These are phyloP conservation scores for Tamandua tetradactyla DNA, from an alignment of 2,797 vertebrate species.

Conservation along the genomic window DNA sequence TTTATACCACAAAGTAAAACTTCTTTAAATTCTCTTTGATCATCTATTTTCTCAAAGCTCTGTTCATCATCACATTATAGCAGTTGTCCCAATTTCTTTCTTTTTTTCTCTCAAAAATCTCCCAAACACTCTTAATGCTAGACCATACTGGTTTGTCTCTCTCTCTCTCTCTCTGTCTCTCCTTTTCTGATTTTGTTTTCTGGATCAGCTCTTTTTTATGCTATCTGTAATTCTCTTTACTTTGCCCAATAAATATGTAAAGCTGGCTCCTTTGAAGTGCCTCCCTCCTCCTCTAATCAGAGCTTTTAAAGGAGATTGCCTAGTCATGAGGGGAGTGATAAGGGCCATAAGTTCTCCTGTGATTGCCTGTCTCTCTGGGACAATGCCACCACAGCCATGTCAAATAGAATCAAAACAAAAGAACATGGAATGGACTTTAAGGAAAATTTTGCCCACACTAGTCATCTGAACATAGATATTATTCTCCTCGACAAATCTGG, in stretches of 20 bases:
- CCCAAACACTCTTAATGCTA: background rate
- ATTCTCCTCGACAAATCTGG: too few species aligned
- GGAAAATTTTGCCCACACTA: too few species aligned
- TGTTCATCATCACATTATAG: background rate
- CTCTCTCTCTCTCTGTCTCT: background rate
- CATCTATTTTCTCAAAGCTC: background rate
- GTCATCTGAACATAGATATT: too few species aligned
- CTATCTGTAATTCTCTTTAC: background rate
- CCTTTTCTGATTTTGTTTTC: background rate
- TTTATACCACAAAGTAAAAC: background rate
- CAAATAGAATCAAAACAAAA: too few species aligned
- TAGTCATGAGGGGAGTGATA: too few species aligned
- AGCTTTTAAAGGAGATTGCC: too few species aligned
- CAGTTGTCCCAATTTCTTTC: background rate
- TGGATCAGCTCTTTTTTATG: background rate
- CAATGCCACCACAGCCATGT: too few species aligned
- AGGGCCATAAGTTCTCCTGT: too few species aligned
- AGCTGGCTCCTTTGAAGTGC: too few species aligned
- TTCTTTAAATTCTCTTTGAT: background rate
- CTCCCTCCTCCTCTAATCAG: too few species aligned
- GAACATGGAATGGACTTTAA: too few species aligned
- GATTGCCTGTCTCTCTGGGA: too few species aligned
- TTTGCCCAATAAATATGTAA: background rate
- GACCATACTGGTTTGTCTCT: background rate
- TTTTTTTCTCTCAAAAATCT: background rate